Evolutionary conservation across 92 coral and sea anemone species (phyloP), one percentile per base, ranked within the genome.

Genomic region (Ricordea florida): DNA sequence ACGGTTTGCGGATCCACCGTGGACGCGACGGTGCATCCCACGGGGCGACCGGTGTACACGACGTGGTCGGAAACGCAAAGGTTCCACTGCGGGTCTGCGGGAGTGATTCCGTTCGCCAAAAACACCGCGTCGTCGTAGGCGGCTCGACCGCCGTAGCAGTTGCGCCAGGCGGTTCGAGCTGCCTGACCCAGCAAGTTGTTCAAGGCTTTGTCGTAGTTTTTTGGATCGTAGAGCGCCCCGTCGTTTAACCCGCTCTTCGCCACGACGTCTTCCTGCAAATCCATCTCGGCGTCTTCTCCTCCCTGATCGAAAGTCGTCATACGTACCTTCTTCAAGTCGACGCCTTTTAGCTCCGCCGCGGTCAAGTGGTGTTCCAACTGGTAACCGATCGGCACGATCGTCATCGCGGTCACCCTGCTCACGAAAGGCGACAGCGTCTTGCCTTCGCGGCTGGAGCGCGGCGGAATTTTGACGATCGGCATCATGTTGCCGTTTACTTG

Each of bases 281-380:
- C 22, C 13, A 56, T 56, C 23, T 56, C 62, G 16, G 38, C 62
- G 40, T 56, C 62, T 56, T 56, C 41, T 10, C 62, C 62, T 5
- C 62, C 62, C 62, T 56, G n/a, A 25, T 56, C 62, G 0, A 56
- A 56, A 3, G 15, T 25, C 23, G 62, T 56, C 41, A 56, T 29
- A 2, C 62, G 62, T 14, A 56, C 62, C 1, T 37, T 23, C 3
- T 56, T 56, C 24, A 56, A 56, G 15, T 56, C 62, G 40, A 56
- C 62, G 13, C 33, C 23, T 1, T 42, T 37, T 15, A 56, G 33
- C 33, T 10, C 21, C 1, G 62, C 15, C 5, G 33, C 41, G 6
- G 30, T 42, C 9, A 42, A 42, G 1, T 29, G 5, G 40, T 29
- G 62, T 8, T 14, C 8, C 41, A 56, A 29, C 0, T 22, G 9